Evolutionary conservation across 2,113 vertebrate genomes (phyloP).

Genomic region (Eptesicus fuscus): DNA sequence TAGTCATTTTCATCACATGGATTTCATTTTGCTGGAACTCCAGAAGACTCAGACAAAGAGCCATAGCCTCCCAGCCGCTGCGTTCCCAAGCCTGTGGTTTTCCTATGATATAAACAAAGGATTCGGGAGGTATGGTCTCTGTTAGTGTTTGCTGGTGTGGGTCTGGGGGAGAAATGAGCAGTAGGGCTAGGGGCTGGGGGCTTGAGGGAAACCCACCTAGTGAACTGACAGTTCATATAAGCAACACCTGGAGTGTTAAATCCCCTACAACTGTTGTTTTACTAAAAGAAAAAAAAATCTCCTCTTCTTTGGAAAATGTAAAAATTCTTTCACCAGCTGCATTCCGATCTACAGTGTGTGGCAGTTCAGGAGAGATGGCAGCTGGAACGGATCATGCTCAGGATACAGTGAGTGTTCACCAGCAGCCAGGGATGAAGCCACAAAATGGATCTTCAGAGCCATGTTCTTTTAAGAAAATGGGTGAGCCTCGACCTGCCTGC

Average conservation of each 20-base stretch:
- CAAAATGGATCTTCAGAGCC: slow-evolving; percentile 47
- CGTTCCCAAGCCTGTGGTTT: slow-evolving; percentile 78
- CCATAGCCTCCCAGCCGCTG: slow-evolving; percentile 78
- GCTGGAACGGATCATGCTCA: slow-evolving; percentile 80
- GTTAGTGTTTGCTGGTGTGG: slow-evolving; percentile 53
- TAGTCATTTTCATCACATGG: slow-evolving; percentile 79
- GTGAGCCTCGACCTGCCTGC: neutral
- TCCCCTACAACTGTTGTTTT: slow-evolving; percentile 64
- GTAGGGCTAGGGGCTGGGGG: neutral
- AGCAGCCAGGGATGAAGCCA: slow-evolving; percentile 72
- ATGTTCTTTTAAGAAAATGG: neutral
- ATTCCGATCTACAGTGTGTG: slow-evolving; percentile 74
- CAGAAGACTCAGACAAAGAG: slow-evolving; percentile 78
- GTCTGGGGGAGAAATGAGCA: neutral
- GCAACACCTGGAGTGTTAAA: slow-evolving; percentile 76
- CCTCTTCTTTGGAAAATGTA: slow-evolving; percentile 72
- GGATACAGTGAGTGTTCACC: slow-evolving; percentile 67
- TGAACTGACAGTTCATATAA: slow-evolving; percentile 73
- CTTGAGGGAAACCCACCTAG: slow-evolving; percentile 57
- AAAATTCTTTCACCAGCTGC: slow-evolving; percentile 76
- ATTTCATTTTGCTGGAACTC: slow-evolving; percentile 78
- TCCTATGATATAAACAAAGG: slow-evolving; percentile 78
- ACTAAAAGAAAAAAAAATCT: neutral
- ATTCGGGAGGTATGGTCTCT: slow-evolving; percentile 63
- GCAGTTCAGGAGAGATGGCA: slow-evolving; percentile 73